Evolutionary conservation across 1,140 invertebrate genomes (phyloP), one percentile per base, ranked within the genome.

Genomic region (Drosophila malerkotliana): DNA sequence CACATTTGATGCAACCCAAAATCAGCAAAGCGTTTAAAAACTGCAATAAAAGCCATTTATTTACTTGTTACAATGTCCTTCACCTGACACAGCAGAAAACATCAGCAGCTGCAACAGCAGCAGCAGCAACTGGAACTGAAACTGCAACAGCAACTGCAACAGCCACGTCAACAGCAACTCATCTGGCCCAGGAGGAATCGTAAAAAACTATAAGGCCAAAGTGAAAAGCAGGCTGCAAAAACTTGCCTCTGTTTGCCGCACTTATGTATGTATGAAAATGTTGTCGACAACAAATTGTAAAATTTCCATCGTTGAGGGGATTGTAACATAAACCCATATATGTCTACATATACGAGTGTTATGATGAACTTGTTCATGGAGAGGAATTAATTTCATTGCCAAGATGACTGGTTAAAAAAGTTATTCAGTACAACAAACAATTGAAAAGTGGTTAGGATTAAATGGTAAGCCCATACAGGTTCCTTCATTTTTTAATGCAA

Each of bases 11-110:
- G 69, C 34, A 68, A 67, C 76, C 68, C 34, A 62, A 85, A 85
- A 85, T 85, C 82, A 85, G 82, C 82, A 85, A 85, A 81, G 82
- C 82, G 82, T 85, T 85, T 87, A 85, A 87, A 85, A 85, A 85
- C 74, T 78, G 82, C 82, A 85, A 85, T 85, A 85, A 85, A 85
- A 72, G 37, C 79, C 78, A 85, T 87, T 85, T 87, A 85, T 76
- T 66, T 82, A 87, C 63, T 75, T 87, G 68, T 68, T 66, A 85
- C 74, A 74, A 78, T 85, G 82, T 81, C 77, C 81, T 84, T 84
- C 63, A 77, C 56, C 63, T 69, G 51, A 61, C 76, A 45, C 24
- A 51, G n/a, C 47, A 66, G 37, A 37, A 37, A 37, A 37, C 32
- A 44, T 9, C 10, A 10, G 37, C 28, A 57, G 24, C 59, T 21